Evolutionary conservation across 2,888 invertebrate genomes (phyloP).

Genomic region (Crioceris asparagi): DNA sequence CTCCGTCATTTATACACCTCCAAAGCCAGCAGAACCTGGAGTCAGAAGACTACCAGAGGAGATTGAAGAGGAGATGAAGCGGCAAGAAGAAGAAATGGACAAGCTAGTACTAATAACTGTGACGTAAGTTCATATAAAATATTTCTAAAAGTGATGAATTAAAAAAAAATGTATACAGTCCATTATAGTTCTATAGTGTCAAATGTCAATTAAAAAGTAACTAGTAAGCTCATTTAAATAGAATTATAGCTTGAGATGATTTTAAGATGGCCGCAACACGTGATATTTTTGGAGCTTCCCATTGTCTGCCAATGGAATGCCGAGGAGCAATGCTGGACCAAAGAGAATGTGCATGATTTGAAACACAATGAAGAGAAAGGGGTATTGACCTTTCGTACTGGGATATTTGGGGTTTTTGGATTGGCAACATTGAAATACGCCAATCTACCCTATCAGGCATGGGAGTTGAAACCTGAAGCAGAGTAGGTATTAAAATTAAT

Average conservation of each 20-base stretch:
- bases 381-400: conserved; percentile 63
- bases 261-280: conserved; percentile 31
- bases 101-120: conserved; percentile 59
- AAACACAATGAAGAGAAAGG: conserved; percentile 81
- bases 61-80: conserved; percentile 67
- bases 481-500: no score
- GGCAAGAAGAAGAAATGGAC: conserved; percentile 61
- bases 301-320: conserved; percentile 33
- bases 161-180: background rate
- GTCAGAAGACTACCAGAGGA: conserved; percentile 65
- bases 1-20: conserved; percentile 56
- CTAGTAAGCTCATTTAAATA: background rate
- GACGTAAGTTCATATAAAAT: no score
- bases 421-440: conserved; percentile 63
- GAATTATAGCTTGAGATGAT: background rate
- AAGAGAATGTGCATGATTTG: conserved; percentile 30
- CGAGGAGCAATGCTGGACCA: conserved; percentile 28
- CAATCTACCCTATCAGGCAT: conserved; percentile 77
- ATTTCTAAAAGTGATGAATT: no score
- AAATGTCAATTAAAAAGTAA: background rate
- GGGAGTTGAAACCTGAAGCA: conserved; percentile 67
- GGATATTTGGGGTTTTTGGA: conserved; percentile 56
- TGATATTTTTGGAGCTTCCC: conserved; percentile 35
- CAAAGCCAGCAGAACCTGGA: conserved; percentile 50
- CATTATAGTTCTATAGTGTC: background rate